Conservation (phyloP, 2,797 vertebrate genomes). For the Muscicapa striata region DNA sequence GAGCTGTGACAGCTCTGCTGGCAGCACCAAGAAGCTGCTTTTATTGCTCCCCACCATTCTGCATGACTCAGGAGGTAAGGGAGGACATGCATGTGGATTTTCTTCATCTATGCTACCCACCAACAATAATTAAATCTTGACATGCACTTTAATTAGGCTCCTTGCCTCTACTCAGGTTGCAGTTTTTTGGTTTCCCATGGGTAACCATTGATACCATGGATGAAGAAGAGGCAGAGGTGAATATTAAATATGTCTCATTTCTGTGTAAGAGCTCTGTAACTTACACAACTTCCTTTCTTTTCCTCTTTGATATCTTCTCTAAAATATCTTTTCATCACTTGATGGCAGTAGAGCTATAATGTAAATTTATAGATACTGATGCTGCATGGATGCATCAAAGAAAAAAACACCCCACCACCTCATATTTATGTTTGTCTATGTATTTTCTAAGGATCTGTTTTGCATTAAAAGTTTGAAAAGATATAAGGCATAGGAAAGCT, state of each 20-base stretch:
- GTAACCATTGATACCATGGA: not conserved
- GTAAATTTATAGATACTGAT: conserved; percentile 72
- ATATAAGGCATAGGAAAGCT: conserved; percentile 70
- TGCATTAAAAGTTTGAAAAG: conserved; percentile 74
- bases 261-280: conserved; percentile 1
- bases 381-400: conserved; percentile 57
- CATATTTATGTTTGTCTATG: conserved; percentile 73
- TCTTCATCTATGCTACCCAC: not conserved
- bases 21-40: not conserved
- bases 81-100: not conserved
- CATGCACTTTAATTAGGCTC: not conserved
- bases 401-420: not conserved
- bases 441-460: conserved; percentile 71
- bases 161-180: not conserved
- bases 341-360: conserved; percentile 81
- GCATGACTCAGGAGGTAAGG: not conserved
- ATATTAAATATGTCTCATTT: not conserved
- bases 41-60: not conserved
- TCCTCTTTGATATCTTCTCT: conserved; percentile 27
- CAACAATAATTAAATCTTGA: not conserved
- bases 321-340: conserved; percentile 72
- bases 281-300: not conserved
- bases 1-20: not conserved
- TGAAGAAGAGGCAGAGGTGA: not conserved
- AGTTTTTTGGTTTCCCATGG: not conserved